Base-by-base conservation (phyloP, 2,888 invertebrate genomes). In the Temnothorax unifasciatus region DNA sequence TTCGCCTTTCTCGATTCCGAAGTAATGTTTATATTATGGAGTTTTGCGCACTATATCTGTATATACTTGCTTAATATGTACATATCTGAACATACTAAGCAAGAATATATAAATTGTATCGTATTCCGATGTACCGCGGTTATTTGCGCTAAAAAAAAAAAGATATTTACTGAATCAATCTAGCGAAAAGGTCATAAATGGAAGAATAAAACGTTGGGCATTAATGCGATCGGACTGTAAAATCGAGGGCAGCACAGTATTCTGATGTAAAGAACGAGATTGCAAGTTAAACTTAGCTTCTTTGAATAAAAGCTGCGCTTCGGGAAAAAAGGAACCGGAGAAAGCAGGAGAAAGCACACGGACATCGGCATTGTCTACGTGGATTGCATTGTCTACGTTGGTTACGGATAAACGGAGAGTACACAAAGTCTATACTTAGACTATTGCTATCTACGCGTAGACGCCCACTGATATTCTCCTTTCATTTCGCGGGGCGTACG, bases 341-440 rank as follows among this genome's bases (percentile, higher is more conserved):
- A 81, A 81, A 81, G 59, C 59, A 59, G 25, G 79, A 71, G 79
- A 79, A 59, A 79, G 71, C 59, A 71, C 21, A 21, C 34, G 41
- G 57, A 47, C 9, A 21, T 47, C 34, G 47, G 71, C 21, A 68
- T 79, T 71, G 47, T 59, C 59, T 68, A 57, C 54, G 68, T 50
- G 18, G 6, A 25, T 41, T 57, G 57, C 47, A 29, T 79, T 59
- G 47, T 57, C 79, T 77, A 66, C 66, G 54, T 79, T n/a, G 57
- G 44, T 79, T 79, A 71, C 47, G 59, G 29, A 59, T n/a, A 59
- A 71, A 71, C 59, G 25, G 71, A 59, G 50, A 4, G 38, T 38
- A 18, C 13, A 57, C 54, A n/a, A 15, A 71, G 59, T 59, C 59
- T 47, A 79, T 59, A 79, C 34, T 81, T 38, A 59, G 57, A 47